A percentile compares a stretch with the other conserved stretches of the same genome.
Evolutionary conservation across 2,797 vertebrate species (phyloP).

Genomic region (Spheniscus humboldti): DNA sequence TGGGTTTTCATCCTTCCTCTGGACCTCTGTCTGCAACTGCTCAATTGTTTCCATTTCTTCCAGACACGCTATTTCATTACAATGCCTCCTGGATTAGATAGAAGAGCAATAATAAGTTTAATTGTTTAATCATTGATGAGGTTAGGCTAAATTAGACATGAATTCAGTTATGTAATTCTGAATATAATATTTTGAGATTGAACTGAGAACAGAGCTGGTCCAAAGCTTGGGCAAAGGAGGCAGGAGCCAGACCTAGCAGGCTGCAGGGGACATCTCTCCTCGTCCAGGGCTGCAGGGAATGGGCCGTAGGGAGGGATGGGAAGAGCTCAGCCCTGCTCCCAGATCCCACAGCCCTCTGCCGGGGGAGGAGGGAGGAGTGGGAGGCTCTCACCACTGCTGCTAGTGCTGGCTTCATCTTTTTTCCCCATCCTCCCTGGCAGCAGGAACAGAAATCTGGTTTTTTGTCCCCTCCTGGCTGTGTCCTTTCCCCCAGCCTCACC

Average conservation of each 20-base stretch:
- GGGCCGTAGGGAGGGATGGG: not conserved
- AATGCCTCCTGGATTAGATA: not conserved
- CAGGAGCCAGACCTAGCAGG: not conserved
- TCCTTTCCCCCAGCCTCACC: not conserved
- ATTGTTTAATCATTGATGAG: constrained; percentile 39
- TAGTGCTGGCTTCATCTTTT: not conserved
- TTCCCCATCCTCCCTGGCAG: not conserved
- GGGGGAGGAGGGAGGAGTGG: not conserved
- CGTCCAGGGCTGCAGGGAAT: not conserved
- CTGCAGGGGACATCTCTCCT: not conserved
- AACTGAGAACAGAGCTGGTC: not conserved
- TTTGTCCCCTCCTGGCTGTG: not conserved
- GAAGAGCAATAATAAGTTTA: constrained; percentile 1
- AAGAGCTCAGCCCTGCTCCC: not conserved
- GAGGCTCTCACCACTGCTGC: not conserved
- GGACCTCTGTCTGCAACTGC: not conserved
- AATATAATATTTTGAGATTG: not conserved
- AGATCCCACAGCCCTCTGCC: not conserved
- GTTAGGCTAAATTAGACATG: not conserved
- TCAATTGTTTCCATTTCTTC: not conserved
- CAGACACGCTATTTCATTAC: not conserved
- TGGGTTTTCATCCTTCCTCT: not conserved
- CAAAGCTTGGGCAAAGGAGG: not conserved
- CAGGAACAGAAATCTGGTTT: not conserved
- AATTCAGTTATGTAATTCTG: not conserved